Evolutionary conservation across 30 jellyfish, hydroid and myxozoan species (phyloP), one percentile per base, ranked within the genome.

Genomic region (Hydractinia echinata): DNA sequence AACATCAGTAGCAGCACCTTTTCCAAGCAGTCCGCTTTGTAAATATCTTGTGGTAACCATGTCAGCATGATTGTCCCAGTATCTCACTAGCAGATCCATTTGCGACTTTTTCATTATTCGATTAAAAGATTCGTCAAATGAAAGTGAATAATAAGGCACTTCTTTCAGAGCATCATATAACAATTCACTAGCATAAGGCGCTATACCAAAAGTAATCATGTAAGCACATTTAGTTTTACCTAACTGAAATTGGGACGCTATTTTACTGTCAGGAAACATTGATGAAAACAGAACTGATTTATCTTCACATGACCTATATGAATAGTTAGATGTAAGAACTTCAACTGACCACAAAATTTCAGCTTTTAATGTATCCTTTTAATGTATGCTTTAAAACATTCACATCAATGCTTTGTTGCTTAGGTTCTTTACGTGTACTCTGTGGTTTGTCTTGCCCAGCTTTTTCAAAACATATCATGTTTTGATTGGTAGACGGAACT

Each of bases 301-400:
- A 20, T 50, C 4, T 8, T 20, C 1, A 7, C 81, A 71, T 5
- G 81, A 71, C 0, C 4, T 71, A 0, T 3, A 1, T 0, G 81
- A 71, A 5, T 20, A 71, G 68, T 71, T 30, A 0, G 10, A 5
- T 0, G 5, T 3, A 1, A 50, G 1, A 54, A 71, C 69, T 0
- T 71, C 16, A 30, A 71, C 6, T 60, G 53, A 4, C 81, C 81
- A 71, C 4, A 71, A 4, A 7, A 71, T 71, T 71, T 71, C 81
- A 3, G 81, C 81, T 0, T 50, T n/a, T n/a, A n/a, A n/a, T n/a
- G n/a, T n/a, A n/a, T n/a, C n/a, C n/a, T n/a, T n/a, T n/a, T n/a
- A n/a, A n/a, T n/a, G n/a, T n/a, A n/a, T n/a, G n/a, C n/a, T n/a
- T n/a, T n/a, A n/a, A n/a, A n/a, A n/a, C n/a, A n/a, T n/a, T n/a